phyloP scores from a whole-genome alignment of 2,797 vertebrate genomes.

The Diglossa cyanea region DNA sequence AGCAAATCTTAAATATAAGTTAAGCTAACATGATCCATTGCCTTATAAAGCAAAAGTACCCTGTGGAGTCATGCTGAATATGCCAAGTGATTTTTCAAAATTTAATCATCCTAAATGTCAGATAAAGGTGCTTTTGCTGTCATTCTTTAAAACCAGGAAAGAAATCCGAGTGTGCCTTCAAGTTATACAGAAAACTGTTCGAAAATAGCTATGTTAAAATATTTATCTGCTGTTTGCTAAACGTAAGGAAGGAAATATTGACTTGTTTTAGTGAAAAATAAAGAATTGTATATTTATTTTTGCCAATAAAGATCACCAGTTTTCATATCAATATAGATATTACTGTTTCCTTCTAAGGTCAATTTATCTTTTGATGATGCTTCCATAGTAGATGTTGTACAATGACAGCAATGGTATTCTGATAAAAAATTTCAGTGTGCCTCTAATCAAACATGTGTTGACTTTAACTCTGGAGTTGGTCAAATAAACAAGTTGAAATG shows the following conservation, averaged over 20 bases:
- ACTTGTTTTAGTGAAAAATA: slow-evolving; percentile 21
- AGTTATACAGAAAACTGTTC: slow-evolving; percentile 58
- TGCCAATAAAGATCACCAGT: not conserved
- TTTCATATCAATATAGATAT: slow-evolving; percentile 12
- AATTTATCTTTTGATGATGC: not conserved
- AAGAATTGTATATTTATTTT: not conserved
- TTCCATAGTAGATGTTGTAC: not conserved
- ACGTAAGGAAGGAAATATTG: slow-evolving; percentile 22
- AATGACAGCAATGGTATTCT: not conserved
- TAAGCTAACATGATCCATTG: slow-evolving; percentile 82
- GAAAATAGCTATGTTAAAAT: slow-evolving; percentile 66
- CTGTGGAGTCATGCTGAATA: slow-evolving; percentile 78
- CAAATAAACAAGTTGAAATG: not conserved
- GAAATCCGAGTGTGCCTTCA: slow-evolving; percentile 49
- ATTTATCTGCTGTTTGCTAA: slow-evolving; percentile 33
- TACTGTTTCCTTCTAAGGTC: not conserved
- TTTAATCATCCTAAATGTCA: slow-evolving; percentile 88
- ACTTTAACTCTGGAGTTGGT: not conserved
- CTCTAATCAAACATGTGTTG: not conserved
- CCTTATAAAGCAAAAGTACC: slow-evolving; percentile 77
- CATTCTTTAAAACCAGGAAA: slow-evolving; percentile 80
- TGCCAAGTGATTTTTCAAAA: slow-evolving; percentile 82
- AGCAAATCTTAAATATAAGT: slow-evolving; percentile 79
- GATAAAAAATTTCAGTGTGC: not conserved
- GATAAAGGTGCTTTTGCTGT: slow-evolving; percentile 86